Evolutionary conservation across 2,888 invertebrate species (phyloP).

Genomic region (Elegia similella): DNA sequence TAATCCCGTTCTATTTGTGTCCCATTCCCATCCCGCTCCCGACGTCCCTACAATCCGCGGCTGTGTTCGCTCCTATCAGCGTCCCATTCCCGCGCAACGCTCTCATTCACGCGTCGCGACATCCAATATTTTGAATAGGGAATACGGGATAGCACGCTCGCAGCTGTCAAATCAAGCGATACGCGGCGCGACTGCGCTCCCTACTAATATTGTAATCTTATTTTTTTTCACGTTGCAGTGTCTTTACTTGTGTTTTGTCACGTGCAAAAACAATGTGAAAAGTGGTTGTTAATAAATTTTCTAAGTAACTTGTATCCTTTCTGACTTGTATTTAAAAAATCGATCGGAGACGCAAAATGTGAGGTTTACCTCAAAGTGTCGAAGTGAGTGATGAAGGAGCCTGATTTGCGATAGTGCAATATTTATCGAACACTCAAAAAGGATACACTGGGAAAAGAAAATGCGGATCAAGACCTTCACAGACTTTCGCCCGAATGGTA

Average conservation of each 20-base stretch:
- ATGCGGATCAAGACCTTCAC: conserved; percentile 76
- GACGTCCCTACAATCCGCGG: conserved; percentile 50
- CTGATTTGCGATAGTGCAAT: conserved; percentile 59
- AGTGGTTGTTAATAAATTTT: conserved; percentile 81
- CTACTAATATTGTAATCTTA: conserved; percentile 40
- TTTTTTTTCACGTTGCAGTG: conserved; percentile 65
- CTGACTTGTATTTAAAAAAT: conserved; percentile 55
- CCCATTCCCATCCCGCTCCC: conserved; percentile 65
- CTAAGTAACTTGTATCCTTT: conserved; percentile 79
- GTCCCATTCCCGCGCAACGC: conserved; percentile 53
- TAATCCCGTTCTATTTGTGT: conserved; percentile 71
- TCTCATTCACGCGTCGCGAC: conserved; percentile 69
- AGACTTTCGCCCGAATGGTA: conserved; percentile 80
- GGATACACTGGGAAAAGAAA: conserved; percentile 80
- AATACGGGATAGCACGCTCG: conserved; percentile 74
- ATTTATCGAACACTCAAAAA: conserved; percentile 69
- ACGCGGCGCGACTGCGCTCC: conserved; percentile 43
- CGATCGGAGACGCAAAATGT: conserved; percentile 68
- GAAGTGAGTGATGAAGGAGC: conserved; percentile 73
- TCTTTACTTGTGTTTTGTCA: conserved; percentile 80
- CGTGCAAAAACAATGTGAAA: conserved; percentile 81
- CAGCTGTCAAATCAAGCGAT: conserved; percentile 79
- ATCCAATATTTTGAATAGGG: conserved; percentile 70
- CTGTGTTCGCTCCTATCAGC: conserved; percentile 55
- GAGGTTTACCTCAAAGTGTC: conserved; percentile 61